phyloP scores from a whole-genome alignment of 2,888 invertebrate species.

The Folsomia candida region DNA sequence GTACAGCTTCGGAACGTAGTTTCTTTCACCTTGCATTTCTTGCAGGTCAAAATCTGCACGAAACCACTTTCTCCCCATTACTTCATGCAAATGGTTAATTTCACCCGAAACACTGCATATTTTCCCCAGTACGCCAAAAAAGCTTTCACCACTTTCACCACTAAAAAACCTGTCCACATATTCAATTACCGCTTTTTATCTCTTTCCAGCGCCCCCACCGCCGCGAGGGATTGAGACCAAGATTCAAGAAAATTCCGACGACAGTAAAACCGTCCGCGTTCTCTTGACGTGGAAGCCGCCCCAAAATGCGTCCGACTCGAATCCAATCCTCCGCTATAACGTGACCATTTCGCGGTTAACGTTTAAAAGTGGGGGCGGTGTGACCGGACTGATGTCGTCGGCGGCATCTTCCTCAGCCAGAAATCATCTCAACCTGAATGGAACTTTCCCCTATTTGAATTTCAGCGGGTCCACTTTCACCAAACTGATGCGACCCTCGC shows the following conservation, averaged over 20 bases:
- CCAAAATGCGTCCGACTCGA: constrained; percentile 28
- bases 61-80: too few relatives aligned
- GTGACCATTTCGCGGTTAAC: constrained; percentile 27
- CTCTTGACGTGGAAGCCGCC: constrained; percentile 43
- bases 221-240: constrained; percentile 28
- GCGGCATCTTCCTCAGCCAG: background rate
- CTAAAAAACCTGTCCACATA: too few relatives aligned
- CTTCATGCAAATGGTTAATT: too few relatives aligned
- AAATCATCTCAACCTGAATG: background rate
- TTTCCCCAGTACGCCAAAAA: too few relatives aligned
- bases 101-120: too few relatives aligned
- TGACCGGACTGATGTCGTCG: background rate
- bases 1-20: too few relatives aligned
- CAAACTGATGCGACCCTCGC: too few relatives aligned
- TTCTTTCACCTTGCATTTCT: too few relatives aligned
- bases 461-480: too few relatives aligned
- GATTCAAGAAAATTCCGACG: constrained; percentile 3
- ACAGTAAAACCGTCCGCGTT: constrained; percentile 20
- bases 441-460: background rate
- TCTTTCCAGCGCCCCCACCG: constrained; percentile 32
- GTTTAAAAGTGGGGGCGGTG: constrained; percentile 1
- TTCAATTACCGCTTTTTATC: too few relatives aligned
- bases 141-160: too few relatives aligned
- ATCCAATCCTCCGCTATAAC: constrained; percentile 36
- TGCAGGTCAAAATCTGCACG: too few relatives aligned